Evolutionary conservation across 2,113 vertebrate species (phyloP), one percentile per base, ranked within the genome.

Genomic region (Embiotoca jacksoni): DNA sequence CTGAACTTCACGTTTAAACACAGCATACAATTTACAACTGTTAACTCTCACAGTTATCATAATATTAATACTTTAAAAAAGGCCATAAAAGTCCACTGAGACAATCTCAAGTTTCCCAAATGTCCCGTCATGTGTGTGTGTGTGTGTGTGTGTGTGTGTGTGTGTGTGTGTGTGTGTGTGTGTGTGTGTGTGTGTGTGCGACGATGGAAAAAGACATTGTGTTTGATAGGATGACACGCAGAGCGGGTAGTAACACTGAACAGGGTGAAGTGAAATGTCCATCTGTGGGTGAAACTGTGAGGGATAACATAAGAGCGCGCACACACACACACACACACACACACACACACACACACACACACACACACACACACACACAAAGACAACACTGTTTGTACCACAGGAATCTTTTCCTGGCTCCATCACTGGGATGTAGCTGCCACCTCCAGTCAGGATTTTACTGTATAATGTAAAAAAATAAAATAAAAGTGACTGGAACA

Each of bases 351-450:
- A 75, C 65, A 63, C 59, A 41, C 62, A 60, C 65, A n/a, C 70
- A 60, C 72, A 64, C 65, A n/a, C 70, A 60, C 72, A 64, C 68
- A 50, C 56, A 61, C 74, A 84, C 79, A 92, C 87, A 90, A 88
- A 88, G 81, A 84, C 84, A 77, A 78, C 73, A 74, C 86, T 89
- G 84, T 90, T 83, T 80, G 76, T 15, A 80, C 36, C 72, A 67
- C 60, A 74, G 86, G 70, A 81, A 81, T 54, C 47, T 72, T 54
- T 55, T 86, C 79, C 77, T 88, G 85, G 85, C 82, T 87, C 33
- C 60, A 65, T 75, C 58, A 61, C 76, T 23, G 62, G 44, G 82
- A 72, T 84, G 61, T 50, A 87, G 83, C 88, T 57, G 78, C 83
- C 88, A 88, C 88, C 68, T 66, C 87, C 67, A 59, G 83, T 75